Evolutionary conservation across 2,797 vertebrate genomes (phyloP).

Genomic region (Micromesistius poutassou): DNA sequence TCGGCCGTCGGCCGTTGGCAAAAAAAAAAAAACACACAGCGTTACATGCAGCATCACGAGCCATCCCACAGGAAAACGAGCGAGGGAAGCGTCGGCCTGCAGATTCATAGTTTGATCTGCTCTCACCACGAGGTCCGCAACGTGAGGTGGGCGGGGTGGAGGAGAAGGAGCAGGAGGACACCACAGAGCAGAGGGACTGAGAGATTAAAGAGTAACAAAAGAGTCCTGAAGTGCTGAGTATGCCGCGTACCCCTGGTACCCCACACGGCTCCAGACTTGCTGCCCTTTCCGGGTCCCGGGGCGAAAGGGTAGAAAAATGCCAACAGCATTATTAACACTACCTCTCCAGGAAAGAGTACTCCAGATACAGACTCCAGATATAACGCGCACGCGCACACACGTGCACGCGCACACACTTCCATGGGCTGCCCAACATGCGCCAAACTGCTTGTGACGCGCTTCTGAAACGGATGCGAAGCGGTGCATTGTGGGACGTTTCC

Average conservation of each 20-base stretch:
- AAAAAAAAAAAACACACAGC: no score
- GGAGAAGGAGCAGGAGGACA: slow-evolving; percentile 19
- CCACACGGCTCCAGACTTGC: background rate
- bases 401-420: background rate
- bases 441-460: background rate
- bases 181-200: slow-evolving; percentile 15
- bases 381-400: no score
- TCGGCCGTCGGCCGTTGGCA: background rate
- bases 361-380: no score
- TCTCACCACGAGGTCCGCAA: slow-evolving; percentile 10
- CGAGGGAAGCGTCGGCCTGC: background rate
- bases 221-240: slow-evolving; percentile 29
- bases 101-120: background rate
- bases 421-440: background rate
- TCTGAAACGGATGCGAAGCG: background rate
- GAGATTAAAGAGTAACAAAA: slow-evolving; percentile 53
- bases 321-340: slow-evolving; percentile 40
- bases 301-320: slow-evolving; percentile 27
- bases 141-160: slow-evolving; percentile 16
- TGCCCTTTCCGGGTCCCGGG: background rate
- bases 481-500: background rate
- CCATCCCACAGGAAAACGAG: background rate
- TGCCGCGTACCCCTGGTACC: slow-evolving; percentile 48
- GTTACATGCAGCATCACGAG: background rate
- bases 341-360: slow-evolving; percentile 13